These are phyloP conservation scores for Limnephilus auricula DNA, from an alignment of 2,888 invertebrate genomes.

Conservation along the genomic window DNA sequence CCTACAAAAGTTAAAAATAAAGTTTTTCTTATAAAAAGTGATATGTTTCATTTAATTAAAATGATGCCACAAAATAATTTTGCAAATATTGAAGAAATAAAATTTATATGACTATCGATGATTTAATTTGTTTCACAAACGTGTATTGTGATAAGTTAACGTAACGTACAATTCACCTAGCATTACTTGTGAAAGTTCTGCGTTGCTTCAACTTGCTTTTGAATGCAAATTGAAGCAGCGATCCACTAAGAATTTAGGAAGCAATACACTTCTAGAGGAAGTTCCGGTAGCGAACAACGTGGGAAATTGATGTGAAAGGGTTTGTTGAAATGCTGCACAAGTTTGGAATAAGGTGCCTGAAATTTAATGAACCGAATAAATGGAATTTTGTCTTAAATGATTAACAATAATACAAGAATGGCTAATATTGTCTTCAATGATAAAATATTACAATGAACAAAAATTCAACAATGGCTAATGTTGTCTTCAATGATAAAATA, in stretches of 20 bases:
- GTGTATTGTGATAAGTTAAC: not conserved
- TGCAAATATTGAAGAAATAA: no score
- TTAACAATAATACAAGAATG: no score
- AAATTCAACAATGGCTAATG: no score
- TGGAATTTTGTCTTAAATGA: no score
- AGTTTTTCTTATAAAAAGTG: no score
- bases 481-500: no score
- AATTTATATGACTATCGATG: not conserved
- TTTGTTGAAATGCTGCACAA: not conserved
- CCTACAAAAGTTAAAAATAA: no score
- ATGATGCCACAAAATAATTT: no score
- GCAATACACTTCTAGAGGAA: not conserved
- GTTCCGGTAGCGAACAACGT: not conserved
- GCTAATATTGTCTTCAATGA: no score
- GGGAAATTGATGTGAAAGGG: not conserved
- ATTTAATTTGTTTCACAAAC: not conserved
- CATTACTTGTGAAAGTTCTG: not conserved
- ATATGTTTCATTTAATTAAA: no score
- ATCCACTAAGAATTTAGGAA: not conserved
- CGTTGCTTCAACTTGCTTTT: not conserved
- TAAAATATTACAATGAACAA: no score
- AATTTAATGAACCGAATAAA: no score
- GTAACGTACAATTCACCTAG: not conserved
- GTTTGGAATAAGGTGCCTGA: not conserved
- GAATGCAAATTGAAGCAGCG: not conserved